These are phyloP conservation scores for Balaenoptera acutorostrata DNA, from an alignment of 2,113 vertebrate genomes.

Conservation along the genomic window DNA sequence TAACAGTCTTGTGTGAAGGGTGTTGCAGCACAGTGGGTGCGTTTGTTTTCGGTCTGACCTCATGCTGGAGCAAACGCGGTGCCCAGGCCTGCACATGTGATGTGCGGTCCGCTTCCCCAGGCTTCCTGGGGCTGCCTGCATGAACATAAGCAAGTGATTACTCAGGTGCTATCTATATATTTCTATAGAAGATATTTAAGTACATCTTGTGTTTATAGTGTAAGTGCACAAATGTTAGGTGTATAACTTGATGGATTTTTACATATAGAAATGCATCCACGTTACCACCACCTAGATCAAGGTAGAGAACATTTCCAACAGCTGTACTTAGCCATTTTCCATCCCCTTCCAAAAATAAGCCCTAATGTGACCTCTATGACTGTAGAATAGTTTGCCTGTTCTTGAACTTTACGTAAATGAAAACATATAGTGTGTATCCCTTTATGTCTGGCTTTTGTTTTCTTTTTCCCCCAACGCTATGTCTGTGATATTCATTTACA, in stretches of 20 bases:
- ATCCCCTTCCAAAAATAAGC: neutral
- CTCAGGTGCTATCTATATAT: neutral
- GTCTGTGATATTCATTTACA: neutral
- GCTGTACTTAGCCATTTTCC: neutral
- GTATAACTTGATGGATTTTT: neutral
- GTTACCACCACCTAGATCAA: neutral
- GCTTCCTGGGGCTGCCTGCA: neutral
- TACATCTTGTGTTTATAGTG: neutral
- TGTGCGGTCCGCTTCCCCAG: fast-evolving
- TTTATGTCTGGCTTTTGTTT: neutral
- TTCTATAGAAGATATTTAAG: neutral
- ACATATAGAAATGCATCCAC: neutral
- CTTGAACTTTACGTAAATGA: neutral
- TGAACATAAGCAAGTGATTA: neutral
- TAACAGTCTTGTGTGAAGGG: neutral
- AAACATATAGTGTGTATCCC: neutral
- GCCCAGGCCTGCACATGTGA: too few species aligned
- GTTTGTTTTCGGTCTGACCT: neutral
- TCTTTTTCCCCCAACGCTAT: neutral
- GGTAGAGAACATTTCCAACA: neutral
- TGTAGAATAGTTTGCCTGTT: neutral
- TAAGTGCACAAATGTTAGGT: neutral
- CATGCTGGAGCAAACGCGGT: fast-evolving
- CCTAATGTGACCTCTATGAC: neutral
- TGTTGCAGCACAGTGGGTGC: fast-evolving